Conservation (phyloP, 2,113 vertebrate genomes). For the Grammomys surdaster region DNA sequence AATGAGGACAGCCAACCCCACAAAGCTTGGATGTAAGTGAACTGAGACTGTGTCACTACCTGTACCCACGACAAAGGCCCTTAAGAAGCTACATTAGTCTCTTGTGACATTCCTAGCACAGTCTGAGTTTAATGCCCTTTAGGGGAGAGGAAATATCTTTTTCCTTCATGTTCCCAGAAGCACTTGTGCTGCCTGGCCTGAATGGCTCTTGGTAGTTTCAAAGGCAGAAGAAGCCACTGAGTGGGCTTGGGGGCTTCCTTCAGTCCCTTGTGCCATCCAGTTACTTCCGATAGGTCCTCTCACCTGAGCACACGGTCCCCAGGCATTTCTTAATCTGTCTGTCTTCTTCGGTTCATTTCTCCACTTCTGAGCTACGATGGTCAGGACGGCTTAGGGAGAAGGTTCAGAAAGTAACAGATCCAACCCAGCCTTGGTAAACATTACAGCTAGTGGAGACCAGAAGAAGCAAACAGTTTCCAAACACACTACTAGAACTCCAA, state of each 20-base stretch:
- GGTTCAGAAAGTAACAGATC: background rate
- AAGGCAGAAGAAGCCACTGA: background rate
- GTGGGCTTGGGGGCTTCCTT: background rate
- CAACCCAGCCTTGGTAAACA: background rate
- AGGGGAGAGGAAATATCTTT: background rate
- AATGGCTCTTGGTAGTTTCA: background rate
- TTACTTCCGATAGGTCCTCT: background rate
- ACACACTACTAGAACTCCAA: accelerated
- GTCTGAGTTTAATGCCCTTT: background rate
- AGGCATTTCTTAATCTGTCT: background rate
- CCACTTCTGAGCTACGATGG: accelerated
- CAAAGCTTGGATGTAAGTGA: background rate
- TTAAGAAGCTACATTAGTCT: background rate
- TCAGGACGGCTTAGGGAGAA: background rate
- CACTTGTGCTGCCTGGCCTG: background rate
- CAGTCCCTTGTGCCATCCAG: background rate
- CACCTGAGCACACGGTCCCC: background rate
- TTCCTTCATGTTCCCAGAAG: background rate
- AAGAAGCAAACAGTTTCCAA: background rate
- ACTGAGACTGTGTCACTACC: background rate
- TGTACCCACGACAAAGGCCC: background rate
- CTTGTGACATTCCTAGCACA: background rate
- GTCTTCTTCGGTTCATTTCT: background rate
- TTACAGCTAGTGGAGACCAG: no score
- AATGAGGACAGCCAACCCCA: no score